Evolutionary conservation across 2,797 vertebrate genomes (phyloP), one percentile per base, ranked within the genome.

Genomic region (Megalops cyprinoides): DNA sequence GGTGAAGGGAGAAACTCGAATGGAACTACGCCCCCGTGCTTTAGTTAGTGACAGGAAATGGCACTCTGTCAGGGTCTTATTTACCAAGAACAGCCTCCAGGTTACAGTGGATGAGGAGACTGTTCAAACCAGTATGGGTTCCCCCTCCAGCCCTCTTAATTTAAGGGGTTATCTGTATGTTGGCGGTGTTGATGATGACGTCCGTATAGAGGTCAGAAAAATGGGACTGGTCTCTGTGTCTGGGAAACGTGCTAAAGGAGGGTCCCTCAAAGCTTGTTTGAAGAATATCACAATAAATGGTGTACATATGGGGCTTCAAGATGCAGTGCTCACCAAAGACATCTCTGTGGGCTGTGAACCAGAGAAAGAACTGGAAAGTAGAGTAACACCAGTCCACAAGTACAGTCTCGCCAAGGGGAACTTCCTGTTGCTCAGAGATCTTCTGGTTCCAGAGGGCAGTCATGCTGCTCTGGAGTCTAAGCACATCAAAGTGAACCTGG

Each of bases 191-290:
- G 94, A 96, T 88, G 94, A 96, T 55, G 84, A 79, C 67, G 91
- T 89, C 49, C 89, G 93, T 77, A 89, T 89, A 56, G 94, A 97
- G 88, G 91, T 94, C 39, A 91, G 88, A 87, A 95, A 93, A 60
- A 90, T 92, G 7, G 92, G 92, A 0, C 89, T 98, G 84, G 49
- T 89, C 6, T 96, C 96, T 12, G 85, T 95, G 48, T 94, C 95
- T 76, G 94, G 96, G 77, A 98, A 94, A 83, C 93, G 93, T 18
- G 78, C 92, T 53, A 93, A 90, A 86, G 95, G 96, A 86, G 92
- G 94, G 67, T 98, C 97, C 37, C 97, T 98, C 83, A 97, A 95
- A 92, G 97, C 97, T 77, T 99, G 97, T 86, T 88, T 98, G 77
- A 95, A 90, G 87, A 92, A 95, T 78, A 90, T 98, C 81, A 92